A percentile compares a stretch with the other conserved stretches of the same genome.
Evolutionary conservation across 2,113 vertebrate species (phyloP).

Genomic region (Onychostoma macrolepis): DNA sequence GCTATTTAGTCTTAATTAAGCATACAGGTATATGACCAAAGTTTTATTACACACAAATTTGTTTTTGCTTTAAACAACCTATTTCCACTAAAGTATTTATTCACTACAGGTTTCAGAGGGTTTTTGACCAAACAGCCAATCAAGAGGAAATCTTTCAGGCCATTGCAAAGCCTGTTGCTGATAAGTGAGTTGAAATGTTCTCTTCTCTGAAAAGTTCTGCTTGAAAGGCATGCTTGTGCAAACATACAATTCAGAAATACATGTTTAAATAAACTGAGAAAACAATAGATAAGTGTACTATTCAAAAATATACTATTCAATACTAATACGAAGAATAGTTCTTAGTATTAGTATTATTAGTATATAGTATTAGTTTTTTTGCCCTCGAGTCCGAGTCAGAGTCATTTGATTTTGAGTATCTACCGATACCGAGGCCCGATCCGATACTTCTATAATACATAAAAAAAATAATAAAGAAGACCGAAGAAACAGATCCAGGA

Average conservation of each 20-base stretch:
- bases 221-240: not conserved
- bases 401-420: no score
- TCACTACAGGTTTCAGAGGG: slow-evolving; percentile 85
- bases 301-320: no score
- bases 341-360: no score
- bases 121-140: slow-evolving; percentile 89
- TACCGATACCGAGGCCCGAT: no score
- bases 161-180: slow-evolving; percentile 92
- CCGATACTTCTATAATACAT: no score
- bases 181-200: slow-evolving; percentile 81
- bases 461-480: no score
- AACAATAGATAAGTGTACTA: not conserved
- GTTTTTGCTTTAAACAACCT: not conserved
- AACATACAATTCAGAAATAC: not conserved
- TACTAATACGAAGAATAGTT: no score
- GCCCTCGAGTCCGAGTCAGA: no score
- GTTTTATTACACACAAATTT: not conserved
- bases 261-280: not conserved
- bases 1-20: not conserved
- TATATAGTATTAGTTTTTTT: no score
- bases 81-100: not conserved
- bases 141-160: slow-evolving; percentile 91
- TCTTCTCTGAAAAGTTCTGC: not conserved
- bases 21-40: not conserved
- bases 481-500: no score